Conservation (phyloP, 1,140 invertebrate genomes). For the Globodera ellingtonae region DNA sequence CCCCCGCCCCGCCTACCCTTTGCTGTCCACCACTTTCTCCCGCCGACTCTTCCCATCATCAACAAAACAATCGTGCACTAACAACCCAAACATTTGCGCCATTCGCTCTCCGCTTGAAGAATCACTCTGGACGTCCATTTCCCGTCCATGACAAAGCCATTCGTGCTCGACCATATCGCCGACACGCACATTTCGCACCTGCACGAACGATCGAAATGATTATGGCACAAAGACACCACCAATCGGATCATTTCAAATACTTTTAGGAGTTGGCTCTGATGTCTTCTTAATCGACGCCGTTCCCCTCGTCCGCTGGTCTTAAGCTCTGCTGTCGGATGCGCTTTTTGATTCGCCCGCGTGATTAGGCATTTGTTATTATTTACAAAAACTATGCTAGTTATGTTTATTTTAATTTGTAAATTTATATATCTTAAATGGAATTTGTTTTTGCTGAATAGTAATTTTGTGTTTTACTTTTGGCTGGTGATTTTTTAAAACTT, state of each 20-base stretch:
- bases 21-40: slow-evolving; percentile 30
- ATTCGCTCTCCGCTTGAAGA: background rate
- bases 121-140: slow-evolving; percentile 5
- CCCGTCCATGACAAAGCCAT: slow-evolving; percentile 35
- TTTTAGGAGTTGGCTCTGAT: too few species aligned
- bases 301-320: too few species aligned
- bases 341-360: too few species aligned
- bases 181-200: slow-evolving; percentile 40
- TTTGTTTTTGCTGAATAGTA: too few species aligned
- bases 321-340: too few species aligned
- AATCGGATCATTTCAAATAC: background rate
- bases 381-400: too few species aligned
- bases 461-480: too few species aligned
- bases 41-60: slow-evolving; percentile 32
- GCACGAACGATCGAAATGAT: background rate
- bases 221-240: background rate
- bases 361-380: too few species aligned
- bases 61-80: slow-evolving; percentile 40
- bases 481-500: too few species aligned
- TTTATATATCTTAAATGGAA: too few species aligned
- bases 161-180: slow-evolving; percentile 39
- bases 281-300: too few species aligned
- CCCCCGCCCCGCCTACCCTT: slow-evolving; percentile 17
- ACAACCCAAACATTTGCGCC: slow-evolving; percentile 27
- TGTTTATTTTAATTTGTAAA: too few species aligned